phyloP scores from a whole-genome alignment of 2,113 vertebrate genomes.

The Etia nguti region DNA sequence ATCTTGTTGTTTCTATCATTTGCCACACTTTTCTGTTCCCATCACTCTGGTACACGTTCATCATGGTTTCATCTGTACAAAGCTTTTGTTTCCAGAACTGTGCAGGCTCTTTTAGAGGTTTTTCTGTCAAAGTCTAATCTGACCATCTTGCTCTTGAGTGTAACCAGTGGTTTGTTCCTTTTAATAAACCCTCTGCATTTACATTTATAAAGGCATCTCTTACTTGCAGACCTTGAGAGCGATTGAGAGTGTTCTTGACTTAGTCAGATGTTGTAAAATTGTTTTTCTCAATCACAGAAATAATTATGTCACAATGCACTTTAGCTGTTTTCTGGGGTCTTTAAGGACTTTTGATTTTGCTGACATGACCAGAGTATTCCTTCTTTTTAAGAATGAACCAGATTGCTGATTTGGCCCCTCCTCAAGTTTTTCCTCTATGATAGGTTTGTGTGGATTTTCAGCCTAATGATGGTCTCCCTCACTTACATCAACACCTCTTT shows the following conservation, averaged over 20 bases:
- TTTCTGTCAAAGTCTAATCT: not conserved
- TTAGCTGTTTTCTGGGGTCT: not conserved
- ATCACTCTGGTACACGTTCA: not conserved
- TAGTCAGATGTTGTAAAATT: not conserved
- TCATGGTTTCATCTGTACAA: not conserved
- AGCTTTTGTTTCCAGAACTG: not conserved
- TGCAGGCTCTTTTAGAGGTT: not conserved
- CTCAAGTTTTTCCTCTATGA: not conserved
- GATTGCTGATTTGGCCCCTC: not conserved
- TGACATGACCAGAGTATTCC: not conserved
- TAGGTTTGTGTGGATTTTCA: not conserved
- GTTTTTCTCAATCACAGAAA: not conserved
- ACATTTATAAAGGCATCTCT: not conserved
- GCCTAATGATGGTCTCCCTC: not conserved
- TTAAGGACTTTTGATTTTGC: not conserved
- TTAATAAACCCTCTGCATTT: not conserved
- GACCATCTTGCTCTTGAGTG: not conserved
- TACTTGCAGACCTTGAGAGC: not conserved
- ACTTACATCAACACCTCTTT: not conserved
- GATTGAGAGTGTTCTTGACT: not conserved
- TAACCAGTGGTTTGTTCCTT: not conserved
- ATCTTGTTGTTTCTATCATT: not conserved
- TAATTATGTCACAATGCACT: not conserved
- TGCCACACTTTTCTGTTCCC: not conserved
- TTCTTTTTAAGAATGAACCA: not conserved